A percentile compares a stretch with the other conserved stretches of the same genome.
phyloP scores from a whole-genome alignment of 53 echinoderm and acorn worm genomes.

The Henricia sp. region DNA sequence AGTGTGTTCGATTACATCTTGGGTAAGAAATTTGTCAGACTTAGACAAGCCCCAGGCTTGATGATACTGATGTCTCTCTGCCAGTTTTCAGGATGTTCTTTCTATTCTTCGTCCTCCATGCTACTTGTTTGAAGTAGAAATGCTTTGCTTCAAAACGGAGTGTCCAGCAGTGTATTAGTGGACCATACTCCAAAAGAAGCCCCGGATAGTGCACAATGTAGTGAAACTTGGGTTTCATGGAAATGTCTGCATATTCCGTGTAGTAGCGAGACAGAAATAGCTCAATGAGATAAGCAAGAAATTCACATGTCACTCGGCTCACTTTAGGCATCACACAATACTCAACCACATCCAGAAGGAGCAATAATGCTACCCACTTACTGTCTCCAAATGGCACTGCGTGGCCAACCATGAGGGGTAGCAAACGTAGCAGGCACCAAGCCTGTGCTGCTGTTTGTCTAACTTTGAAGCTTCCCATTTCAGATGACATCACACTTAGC shows the following conservation, averaged over 20 bases:
- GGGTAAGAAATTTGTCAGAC: conserved; percentile 12
- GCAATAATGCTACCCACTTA: conserved; percentile 30
- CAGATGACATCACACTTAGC: conserved; percentile 16
- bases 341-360: conserved; percentile 61
- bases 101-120: conserved; percentile 54
- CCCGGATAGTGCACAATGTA: conserved; percentile 53
- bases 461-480: conserved; percentile 44
- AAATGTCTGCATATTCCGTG: conserved; percentile 16
- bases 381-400: conserved; percentile 20
- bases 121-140: conserved; percentile 40
- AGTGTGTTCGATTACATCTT: conserved; percentile 24
- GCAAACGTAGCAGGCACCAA: conserved; percentile 62
- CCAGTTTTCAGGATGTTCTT: conserved; percentile 37
- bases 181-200: conserved; percentile 54
- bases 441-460: conserved; percentile 64
- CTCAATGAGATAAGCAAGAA: conserved; percentile 41
- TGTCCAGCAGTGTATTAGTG: conserved; percentile 54
- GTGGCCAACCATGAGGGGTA: conserved; percentile 69
- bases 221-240: conserved; percentile 56
- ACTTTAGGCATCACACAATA: conserved; percentile 48
- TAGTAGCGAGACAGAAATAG: conserved; percentile 53
- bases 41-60: too few relatives aligned
- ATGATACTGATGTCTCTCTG: too few relatives aligned
- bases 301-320: conserved; percentile 22
- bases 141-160: conserved; percentile 55